phyloP scores from a whole-genome alignment of 1,140 invertebrate genomes.

The Drosophila nigrodunni region DNA sequence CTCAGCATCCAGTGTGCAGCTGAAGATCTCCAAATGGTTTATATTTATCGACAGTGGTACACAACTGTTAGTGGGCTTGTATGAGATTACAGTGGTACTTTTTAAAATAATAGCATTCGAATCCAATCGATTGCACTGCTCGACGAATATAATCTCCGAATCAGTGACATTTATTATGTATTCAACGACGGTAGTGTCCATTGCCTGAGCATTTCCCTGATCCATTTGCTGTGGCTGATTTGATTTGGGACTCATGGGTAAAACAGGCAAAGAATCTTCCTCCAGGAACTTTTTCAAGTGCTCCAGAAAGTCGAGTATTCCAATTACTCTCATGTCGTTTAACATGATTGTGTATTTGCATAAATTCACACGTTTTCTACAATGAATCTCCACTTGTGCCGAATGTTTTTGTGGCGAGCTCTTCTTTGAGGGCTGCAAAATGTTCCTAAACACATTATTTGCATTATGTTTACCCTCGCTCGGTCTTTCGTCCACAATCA shows the following conservation, averaged over 20 bases:
- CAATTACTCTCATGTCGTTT: conserved; percentile 98
- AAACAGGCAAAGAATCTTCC: conserved; percentile 58
- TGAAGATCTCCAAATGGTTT: conserved; percentile 96
- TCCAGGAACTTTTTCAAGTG: conserved; percentile 92
- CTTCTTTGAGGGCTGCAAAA: conserved; percentile 90
- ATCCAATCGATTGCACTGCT: conserved; percentile 94
- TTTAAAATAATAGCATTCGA: conserved; percentile 97
- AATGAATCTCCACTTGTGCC: conserved; percentile 95
- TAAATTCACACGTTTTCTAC: conserved; percentile 89
- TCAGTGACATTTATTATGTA: conserved; percentile 97
- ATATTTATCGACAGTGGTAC: conserved; percentile 94
- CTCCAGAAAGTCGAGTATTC: conserved; percentile 97
- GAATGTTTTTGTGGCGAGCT: conserved; percentile 85
- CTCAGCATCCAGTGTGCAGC: conserved; percentile 95
- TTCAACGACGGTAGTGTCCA: conserved; percentile 85
- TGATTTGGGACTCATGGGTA: conserved; percentile 27
- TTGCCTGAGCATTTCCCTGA: conserved; percentile 10
- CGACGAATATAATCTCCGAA: conserved; percentile 97
- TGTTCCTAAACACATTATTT: conserved; percentile 92
- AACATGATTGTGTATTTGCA: conserved; percentile 95
- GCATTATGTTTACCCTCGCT: conserved; percentile 86
- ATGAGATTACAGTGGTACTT: conserved; percentile 94
- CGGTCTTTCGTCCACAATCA: conserved; percentile 90
- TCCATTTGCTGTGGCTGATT: conserved; percentile 30
- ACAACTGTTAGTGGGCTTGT: conserved; percentile 89